Conservation (phyloP, 2,888 invertebrate genomes). For the Nephrotoma guestfalica region DNA sequence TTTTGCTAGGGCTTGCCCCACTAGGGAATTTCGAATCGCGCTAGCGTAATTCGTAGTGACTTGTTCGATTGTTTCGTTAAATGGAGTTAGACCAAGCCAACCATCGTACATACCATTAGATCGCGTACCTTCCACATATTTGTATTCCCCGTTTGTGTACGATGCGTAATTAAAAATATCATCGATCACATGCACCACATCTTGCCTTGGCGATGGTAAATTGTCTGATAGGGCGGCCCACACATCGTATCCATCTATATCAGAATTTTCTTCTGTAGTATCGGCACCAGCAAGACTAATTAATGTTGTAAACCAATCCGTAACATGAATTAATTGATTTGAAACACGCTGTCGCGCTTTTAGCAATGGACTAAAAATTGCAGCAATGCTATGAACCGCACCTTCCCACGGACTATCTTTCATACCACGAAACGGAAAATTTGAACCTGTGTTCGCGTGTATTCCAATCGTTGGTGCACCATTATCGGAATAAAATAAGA, state of each 20-base stretch:
- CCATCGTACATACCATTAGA: slow-evolving; percentile 17
- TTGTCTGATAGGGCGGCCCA: slow-evolving; percentile 47
- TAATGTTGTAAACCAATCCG: slow-evolving; percentile 74
- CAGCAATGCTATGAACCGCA: slow-evolving; percentile 58
- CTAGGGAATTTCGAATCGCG: slow-evolving; percentile 18
- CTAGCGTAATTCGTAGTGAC: slow-evolving; percentile 16
- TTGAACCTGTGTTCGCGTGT: slow-evolving; percentile 58
- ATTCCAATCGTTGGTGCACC: slow-evolving; percentile 64
- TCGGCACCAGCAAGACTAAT: slow-evolving; percentile 22
- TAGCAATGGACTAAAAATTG: slow-evolving; percentile 57
- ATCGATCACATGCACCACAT: slow-evolving; percentile 58
- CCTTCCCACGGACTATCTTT: slow-evolving; percentile 80
- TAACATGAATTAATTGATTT: slow-evolving; percentile 55
- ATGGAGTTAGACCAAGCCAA: slow-evolving; percentile 17
- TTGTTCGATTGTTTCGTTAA: slow-evolving; percentile 19
- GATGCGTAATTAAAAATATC: slow-evolving; percentile 33
- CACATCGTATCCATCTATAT: slow-evolving; percentile 50
- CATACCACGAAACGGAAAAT: slow-evolving; percentile 67
- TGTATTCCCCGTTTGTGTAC: slow-evolving; percentile 19
- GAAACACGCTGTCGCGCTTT: slow-evolving; percentile 38
- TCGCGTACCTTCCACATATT: slow-evolving; percentile 26
- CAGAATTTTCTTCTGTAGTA: slow-evolving; percentile 19
- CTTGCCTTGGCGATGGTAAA: slow-evolving; percentile 34
- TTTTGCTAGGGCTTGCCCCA: slow-evolving; percentile 15
- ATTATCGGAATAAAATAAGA: slow-evolving; percentile 80